Evolutionary conservation across 1,140 invertebrate genomes (phyloP).

Genomic region (Bombus vancouverensis): DNA sequence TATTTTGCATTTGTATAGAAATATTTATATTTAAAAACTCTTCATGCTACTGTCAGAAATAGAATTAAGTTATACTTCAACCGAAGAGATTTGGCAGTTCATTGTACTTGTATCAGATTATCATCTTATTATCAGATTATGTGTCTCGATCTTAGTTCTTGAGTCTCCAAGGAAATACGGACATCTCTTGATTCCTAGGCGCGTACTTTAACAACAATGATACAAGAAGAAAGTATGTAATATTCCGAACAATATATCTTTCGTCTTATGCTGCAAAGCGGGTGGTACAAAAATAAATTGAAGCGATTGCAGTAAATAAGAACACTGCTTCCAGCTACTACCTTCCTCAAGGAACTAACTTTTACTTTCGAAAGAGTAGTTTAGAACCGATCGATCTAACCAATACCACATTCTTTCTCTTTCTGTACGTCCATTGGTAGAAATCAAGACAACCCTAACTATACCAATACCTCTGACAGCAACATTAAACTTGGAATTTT

Average conservation of each 20-base stretch:
- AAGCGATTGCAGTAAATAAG: conserved; percentile 27
- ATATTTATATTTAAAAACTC: too few relatives aligned
- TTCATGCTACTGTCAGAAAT: too few relatives aligned
- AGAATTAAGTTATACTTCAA: too few relatives aligned
- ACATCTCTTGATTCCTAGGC: neutral
- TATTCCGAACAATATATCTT: neutral
- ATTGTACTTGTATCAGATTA: neutral
- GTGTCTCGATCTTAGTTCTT: neutral
- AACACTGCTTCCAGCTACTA: conserved; percentile 27
- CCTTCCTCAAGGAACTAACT: conserved; percentile 22
- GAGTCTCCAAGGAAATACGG: neutral
- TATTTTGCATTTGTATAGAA: too few relatives aligned
- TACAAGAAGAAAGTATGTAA: neutral
- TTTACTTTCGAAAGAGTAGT: conserved; percentile 42
- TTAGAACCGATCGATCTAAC: conserved; percentile 1
- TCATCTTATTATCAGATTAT: too few relatives aligned
- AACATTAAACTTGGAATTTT: neutral
- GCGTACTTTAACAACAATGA: neutral
- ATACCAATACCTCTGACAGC: too few relatives aligned
- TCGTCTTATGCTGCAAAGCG: neutral
- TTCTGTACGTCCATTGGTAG: neutral
- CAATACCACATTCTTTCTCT: neutral
- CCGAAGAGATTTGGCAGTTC: too few relatives aligned
- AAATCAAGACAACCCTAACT: neutral
- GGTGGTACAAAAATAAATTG: conserved; percentile 23